Conservation (phyloP, 2,113 vertebrate genomes). For the Odocoileus hemionus region DNA sequence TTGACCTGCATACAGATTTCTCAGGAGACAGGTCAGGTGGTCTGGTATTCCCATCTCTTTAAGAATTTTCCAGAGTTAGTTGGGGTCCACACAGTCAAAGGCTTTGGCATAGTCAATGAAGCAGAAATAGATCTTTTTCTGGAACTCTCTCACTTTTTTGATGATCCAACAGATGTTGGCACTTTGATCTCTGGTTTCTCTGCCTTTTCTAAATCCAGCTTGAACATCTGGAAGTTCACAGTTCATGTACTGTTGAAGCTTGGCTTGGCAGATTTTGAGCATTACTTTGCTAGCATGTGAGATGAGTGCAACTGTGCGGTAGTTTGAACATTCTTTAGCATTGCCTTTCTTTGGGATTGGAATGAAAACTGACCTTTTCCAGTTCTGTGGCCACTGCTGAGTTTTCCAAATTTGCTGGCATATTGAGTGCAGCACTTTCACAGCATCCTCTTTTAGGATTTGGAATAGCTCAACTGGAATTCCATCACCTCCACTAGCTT, state of each 20-base stretch:
- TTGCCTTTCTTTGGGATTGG: background rate
- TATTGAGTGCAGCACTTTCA: background rate
- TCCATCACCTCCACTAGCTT: background rate
- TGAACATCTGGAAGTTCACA: background rate
- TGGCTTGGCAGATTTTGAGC: background rate
- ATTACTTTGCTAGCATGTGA: background rate
- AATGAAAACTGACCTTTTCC: background rate
- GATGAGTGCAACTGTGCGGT: background rate
- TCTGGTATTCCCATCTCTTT: background rate
- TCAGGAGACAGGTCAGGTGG: background rate
- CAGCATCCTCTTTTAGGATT: background rate
- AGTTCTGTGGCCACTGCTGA: background rate
- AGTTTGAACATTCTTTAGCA: background rate
- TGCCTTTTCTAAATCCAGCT: background rate
- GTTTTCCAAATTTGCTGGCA: background rate
- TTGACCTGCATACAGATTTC: background rate
- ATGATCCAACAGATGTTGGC: accelerated
- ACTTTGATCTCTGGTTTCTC: background rate
- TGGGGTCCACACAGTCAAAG: background rate
- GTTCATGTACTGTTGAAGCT: background rate
- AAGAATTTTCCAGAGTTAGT: background rate
- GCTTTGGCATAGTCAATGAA: background rate
- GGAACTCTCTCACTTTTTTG: background rate
- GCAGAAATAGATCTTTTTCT: background rate
- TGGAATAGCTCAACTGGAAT: background rate